phyloP scores from a whole-genome alignment of 2,113 vertebrate genomes.

The Macquaria australasica region DNA sequence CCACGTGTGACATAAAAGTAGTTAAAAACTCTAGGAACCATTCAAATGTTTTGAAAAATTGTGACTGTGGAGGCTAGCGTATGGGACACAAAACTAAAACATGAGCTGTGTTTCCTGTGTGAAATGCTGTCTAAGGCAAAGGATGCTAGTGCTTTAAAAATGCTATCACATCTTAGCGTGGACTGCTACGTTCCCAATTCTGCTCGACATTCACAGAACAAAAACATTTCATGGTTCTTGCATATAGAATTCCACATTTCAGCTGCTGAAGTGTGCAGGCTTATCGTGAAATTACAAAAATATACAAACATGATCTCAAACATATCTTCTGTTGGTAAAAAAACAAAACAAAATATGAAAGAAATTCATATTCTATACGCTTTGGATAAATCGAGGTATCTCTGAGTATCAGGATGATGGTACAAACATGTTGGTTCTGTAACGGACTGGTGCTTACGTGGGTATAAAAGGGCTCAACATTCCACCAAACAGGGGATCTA shows the following conservation, averaged over 20 bases:
- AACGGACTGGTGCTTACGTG: neutral
- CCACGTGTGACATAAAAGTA: constrained; percentile 27
- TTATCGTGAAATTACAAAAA: constrained; percentile 68
- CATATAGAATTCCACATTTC: constrained; percentile 77
- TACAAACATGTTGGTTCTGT: constrained; percentile 23
- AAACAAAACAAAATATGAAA: constrained; percentile 9
- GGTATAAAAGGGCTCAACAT: constrained; percentile 12
- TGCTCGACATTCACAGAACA: constrained; percentile 20
- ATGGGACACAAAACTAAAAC: constrained; percentile 17
- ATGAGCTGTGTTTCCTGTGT: neutral
- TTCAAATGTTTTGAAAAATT: constrained; percentile 44
- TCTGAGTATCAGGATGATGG: constrained; percentile 31
- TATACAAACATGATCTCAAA: constrained; percentile 59
- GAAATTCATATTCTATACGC: constrained; percentile 70
- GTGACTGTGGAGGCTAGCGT: constrained; percentile 26
- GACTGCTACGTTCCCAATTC: constrained; percentile 32
- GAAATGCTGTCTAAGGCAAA: neutral
- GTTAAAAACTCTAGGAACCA: constrained; percentile 40
- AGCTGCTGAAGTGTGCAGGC: constrained; percentile 64
- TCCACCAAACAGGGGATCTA: neutral
- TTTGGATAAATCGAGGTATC: constrained; percentile 65
- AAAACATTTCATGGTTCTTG: constrained; percentile 62
- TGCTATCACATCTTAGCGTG: neutral
- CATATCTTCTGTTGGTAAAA: constrained; percentile 36
- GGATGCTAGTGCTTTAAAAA: neutral